A percentile compares a stretch with the other conserved stretches of the same genome.
These are phyloP conservation scores for Girardia tigrina DNA, from an alignment of 2,888 invertebrate genomes.

Conservation along the genomic window DNA sequence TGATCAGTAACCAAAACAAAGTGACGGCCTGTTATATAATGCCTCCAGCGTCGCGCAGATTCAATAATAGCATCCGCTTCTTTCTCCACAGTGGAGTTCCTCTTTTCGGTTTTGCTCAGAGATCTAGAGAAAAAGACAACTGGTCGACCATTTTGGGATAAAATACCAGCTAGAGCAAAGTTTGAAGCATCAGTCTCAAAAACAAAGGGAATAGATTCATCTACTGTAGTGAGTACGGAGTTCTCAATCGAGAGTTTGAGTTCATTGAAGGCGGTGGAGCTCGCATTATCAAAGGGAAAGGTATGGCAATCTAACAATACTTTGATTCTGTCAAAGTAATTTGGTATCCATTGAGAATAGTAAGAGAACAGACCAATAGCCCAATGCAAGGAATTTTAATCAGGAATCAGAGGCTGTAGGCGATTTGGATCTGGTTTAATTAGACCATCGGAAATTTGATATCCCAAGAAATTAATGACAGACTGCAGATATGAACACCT, in stretches of 20 bases:
- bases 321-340: too few relatives aligned
- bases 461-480: neutral
- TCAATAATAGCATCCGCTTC: slow-evolving; percentile 37
- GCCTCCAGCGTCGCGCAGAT: slow-evolving; percentile 36
- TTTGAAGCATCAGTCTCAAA: slow-evolving; percentile 29
- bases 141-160: slow-evolving; percentile 27
- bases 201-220: too few relatives aligned
- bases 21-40: slow-evolving; percentile 35
- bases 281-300: too few relatives aligned
- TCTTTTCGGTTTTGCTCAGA: slow-evolving; percentile 26
- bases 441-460: slow-evolving; percentile 16
- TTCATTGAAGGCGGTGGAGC: too few relatives aligned
- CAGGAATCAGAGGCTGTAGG: neutral
- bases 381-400: neutral
- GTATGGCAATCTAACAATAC: too few relatives aligned
- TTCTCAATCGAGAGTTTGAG: too few relatives aligned
- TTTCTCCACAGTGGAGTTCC: slow-evolving; percentile 37
- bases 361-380: slow-evolving; percentile 1
- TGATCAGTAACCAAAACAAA: slow-evolving; percentile 39
- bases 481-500: neutral
- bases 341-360: slow-evolving; percentile 24
- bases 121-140: slow-evolving; percentile 35
- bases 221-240: too few relatives aligned
- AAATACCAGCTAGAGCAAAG: slow-evolving; percentile 15
- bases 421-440: slow-evolving; percentile 12